Base-by-base conservation (phyloP, 1,140 invertebrate genomes). In the Tetramorium parvispinum region DNA sequence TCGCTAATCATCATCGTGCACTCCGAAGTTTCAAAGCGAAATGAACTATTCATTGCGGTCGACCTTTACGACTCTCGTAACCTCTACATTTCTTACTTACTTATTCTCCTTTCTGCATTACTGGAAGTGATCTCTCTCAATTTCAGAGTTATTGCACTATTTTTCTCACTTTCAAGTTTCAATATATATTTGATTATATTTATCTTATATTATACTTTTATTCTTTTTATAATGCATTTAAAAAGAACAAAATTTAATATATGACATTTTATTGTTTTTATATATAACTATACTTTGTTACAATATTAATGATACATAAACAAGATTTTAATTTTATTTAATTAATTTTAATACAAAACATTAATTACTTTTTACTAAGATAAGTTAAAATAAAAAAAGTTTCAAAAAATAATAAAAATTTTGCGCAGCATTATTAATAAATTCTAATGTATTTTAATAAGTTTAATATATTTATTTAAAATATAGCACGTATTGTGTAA, bases 241-340 rank as follows among this genome's bases (percentile, higher is more conserved):
- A 16, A 76, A 8, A 66, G 24, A 59, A 51, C 18, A 46, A 27
- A n/a, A 37, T 46, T 51, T 53, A 46, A 57, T 85, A 75, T 55
- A 24, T 68, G 40, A 53, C 61, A 63, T 40, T 51, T 3, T 86
- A 86, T 91, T 88, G 53, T 85, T 86, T 73, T 87, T 63, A 85
- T 68, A 32, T 68, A 27, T 83, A 81, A 79, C 81, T 71, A 86
- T 53, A 78, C 86, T 76, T 65, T 87, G 87, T 88, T 79, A 77
- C 87, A 88, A 92, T 86, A 89, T 91, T 93, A 93, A 93, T 92
- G n/a, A n/a, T n/a, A n/a, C n/a, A n/a, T n/a, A n/a, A n/a, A n/a
- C n/a, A n/a, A n/a, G n/a, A n/a, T n/a, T n/a, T n/a, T 92, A 91
- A 92, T 93, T 92, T 66, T 82, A 90, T 89, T 93, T 93, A 92